A percentile compares a stretch with the other conserved stretches of the same genome.
Conservation (phyloP, 2,797 vertebrate species). For the Hylomyscus alleni region DNA sequence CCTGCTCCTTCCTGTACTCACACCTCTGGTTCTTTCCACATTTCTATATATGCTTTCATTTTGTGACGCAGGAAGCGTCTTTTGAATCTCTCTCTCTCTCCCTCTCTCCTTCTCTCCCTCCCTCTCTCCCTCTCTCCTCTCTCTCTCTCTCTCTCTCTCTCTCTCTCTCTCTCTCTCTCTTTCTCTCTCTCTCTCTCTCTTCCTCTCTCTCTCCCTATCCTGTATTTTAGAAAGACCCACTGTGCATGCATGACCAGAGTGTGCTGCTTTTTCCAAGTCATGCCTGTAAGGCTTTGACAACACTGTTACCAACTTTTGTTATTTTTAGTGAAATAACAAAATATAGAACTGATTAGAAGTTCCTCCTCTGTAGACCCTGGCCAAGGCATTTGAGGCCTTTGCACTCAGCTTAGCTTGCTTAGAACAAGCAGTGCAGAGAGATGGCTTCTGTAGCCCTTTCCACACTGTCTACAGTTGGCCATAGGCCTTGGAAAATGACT, state of each 20-base stretch:
- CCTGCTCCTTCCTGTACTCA: neutral
- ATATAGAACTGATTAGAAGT: slow-evolving; percentile 50
- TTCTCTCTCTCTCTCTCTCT: no score
- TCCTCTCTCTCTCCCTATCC: no score
- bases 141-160: neutral
- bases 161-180: neutral
- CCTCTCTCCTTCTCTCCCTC: no score
- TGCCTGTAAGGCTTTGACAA: neutral
- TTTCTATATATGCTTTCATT: neutral
- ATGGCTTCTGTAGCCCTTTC: slow-evolving; percentile 38
- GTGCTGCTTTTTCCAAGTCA: slow-evolving; percentile 33
- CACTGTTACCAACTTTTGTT: neutral
- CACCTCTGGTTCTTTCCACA: neutral
- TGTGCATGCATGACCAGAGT: neutral
- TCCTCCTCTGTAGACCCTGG: slow-evolving; percentile 13
- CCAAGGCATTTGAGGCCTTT: neutral
- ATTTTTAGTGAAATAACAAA: neutral
- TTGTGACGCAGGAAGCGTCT: neutral
- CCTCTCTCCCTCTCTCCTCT: no score
- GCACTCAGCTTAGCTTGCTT: slow-evolving; percentile 8
- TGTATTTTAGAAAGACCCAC: slow-evolving; percentile 10
- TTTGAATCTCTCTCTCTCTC: neutral
- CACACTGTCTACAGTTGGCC: neutral
- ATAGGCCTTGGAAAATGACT: neutral
- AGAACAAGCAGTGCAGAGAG: neutral